Conservation (phyloP, 2,797 vertebrate genomes). For the Sebastes steindachneri region DNA sequence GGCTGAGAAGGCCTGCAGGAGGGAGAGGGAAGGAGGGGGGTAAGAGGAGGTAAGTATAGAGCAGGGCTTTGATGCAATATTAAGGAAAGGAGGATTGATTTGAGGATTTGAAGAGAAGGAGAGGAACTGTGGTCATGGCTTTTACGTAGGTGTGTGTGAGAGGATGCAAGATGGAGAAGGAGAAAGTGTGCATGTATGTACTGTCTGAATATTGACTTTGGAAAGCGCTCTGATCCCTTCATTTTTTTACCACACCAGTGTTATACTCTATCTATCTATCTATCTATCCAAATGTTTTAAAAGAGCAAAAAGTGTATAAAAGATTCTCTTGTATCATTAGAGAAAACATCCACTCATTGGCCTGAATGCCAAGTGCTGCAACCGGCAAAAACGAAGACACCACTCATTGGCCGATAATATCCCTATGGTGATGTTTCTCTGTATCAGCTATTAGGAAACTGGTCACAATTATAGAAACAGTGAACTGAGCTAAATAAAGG, state of each 20-base stretch:
- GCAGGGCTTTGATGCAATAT: conserved; percentile 52
- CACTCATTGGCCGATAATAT: neutral
- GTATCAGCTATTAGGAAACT: neutral
- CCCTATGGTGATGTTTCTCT: neutral
- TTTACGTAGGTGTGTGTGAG: conserved; percentile 9
- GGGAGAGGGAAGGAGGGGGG: neutral
- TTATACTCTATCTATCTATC: neutral
- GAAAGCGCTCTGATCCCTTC: neutral
- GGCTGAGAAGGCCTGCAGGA: conserved; percentile 95
- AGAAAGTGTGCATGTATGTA: neutral
- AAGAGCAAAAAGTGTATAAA: neutral
- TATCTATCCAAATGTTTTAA: neutral
- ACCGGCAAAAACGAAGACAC: neutral
- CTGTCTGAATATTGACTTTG: neutral
- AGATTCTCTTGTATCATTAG: neutral
- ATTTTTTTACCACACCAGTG: neutral
- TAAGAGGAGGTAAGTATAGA: conserved; percentile 3
- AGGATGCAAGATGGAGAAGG: neutral
- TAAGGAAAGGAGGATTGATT: conserved; percentile 19
- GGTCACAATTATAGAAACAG: neutral
- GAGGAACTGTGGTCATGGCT: neutral
- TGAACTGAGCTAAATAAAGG: neutral
- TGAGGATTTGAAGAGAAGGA: conserved; percentile 5
- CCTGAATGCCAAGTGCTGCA: neutral
- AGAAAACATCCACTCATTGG: neutral